These are phyloP conservation scores for Rhamnusium bicolor DNA, from an alignment of 2,888 invertebrate species.

Conservation along the genomic window DNA sequence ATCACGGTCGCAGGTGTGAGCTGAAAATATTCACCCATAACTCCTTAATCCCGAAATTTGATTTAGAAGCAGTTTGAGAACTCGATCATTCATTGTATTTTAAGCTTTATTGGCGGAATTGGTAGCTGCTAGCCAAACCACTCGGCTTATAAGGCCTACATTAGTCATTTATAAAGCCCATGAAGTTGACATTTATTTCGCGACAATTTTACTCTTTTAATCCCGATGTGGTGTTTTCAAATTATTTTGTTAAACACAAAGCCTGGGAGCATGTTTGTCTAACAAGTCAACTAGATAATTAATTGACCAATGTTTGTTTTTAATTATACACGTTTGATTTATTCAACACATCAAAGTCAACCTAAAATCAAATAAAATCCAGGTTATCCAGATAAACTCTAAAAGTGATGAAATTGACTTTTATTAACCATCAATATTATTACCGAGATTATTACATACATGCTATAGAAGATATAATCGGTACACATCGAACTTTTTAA, in stretches of 20 bases:
- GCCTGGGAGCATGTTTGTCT: neutral
- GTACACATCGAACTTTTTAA: too few relatives aligned
- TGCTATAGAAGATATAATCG: too few relatives aligned
- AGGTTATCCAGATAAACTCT: too few relatives aligned
- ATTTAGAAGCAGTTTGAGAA: slow-evolving; percentile 65
- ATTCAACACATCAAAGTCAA: neutral
- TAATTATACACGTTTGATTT: neutral
- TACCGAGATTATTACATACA: too few relatives aligned
- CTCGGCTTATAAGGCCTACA: slow-evolving; percentile 42
- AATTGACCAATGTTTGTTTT: neutral
- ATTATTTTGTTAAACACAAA: slow-evolving; percentile 15
- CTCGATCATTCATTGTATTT: slow-evolving; percentile 63
- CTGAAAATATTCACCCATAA: slow-evolving; percentile 66
- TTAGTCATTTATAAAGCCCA: slow-evolving; percentile 49
- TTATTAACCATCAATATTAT: too few relatives aligned
- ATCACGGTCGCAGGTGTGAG: slow-evolving; percentile 62
- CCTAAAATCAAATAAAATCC: neutral
- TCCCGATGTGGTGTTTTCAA: slow-evolving; percentile 13
- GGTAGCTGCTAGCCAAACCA: slow-evolving; percentile 24
- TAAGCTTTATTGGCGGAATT: slow-evolving; percentile 55
- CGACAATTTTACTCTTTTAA: slow-evolving; percentile 46
- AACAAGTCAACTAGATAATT: neutral
- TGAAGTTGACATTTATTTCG: slow-evolving; percentile 45
- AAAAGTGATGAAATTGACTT: too few relatives aligned
- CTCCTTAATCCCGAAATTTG: slow-evolving; percentile 65